Evolutionary conservation across 2,113 vertebrate genomes (phyloP).

Genomic region (Psettodes erumei): DNA sequence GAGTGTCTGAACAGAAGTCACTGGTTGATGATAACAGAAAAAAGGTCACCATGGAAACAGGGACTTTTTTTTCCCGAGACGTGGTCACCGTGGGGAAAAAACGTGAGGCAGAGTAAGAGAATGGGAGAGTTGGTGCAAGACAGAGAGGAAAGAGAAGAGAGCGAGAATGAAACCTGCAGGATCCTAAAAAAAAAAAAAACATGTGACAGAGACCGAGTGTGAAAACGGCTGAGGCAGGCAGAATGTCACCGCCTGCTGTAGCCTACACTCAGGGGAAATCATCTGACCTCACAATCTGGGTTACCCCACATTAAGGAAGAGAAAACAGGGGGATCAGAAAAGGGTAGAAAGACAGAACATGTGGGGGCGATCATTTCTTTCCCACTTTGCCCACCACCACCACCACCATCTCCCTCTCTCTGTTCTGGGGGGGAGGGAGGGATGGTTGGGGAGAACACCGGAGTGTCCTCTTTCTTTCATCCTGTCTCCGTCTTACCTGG

Average conservation of each 20-base stretch:
- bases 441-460: neutral
- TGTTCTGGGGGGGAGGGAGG: neutral
- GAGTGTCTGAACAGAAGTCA: constrained; percentile 23
- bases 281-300: constrained; percentile 63
- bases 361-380: constrained; percentile 44
- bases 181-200: constrained; percentile 31
- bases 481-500: constrained; percentile 83
- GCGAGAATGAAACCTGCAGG: constrained; percentile 47
- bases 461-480: constrained; percentile 65
- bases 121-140: neutral
- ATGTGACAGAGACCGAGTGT: constrained; percentile 19
- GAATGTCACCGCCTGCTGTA: constrained; percentile 43
- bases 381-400: neutral
- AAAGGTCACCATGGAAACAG: constrained; percentile 65
- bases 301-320: constrained; percentile 52
- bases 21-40: constrained; percentile 45
- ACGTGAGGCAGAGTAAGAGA: constrained; percentile 9
- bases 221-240: constrained; percentile 57
- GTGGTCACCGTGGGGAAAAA: constrained; percentile 6
- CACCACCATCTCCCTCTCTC: neutral
- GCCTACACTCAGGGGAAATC: constrained; percentile 57
- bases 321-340: constrained; percentile 2
- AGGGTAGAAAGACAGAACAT: constrained; percentile 10
- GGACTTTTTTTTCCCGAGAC: constrained; percentile 26
- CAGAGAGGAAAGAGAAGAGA: neutral